Conservation (phyloP, 2,113 vertebrate genomes). For the Equus quagga region DNA sequence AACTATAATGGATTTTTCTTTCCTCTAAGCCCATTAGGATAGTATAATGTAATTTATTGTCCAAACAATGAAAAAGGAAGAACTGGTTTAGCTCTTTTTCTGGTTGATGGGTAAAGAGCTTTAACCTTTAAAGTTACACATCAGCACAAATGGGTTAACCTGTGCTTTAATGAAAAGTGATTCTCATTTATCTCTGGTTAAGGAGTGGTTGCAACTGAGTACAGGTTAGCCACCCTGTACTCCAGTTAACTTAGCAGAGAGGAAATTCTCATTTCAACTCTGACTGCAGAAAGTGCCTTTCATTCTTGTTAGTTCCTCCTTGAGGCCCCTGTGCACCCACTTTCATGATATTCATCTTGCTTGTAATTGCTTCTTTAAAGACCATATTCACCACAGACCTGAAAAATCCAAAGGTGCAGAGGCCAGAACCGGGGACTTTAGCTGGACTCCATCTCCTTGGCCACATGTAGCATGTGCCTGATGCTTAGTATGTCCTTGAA, state of each 20-base stretch:
- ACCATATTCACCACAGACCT: neutral
- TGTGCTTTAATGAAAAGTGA: neutral
- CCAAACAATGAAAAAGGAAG: conserved; percentile 1
- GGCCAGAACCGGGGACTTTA: neutral
- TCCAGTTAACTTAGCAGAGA: neutral
- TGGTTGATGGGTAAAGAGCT: neutral
- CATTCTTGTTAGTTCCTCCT: neutral
- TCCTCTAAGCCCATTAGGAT: neutral
- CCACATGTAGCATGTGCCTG: neutral
- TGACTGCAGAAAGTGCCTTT: neutral
- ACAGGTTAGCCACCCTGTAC: neutral
- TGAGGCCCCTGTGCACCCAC: neutral
- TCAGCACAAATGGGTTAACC: neutral
- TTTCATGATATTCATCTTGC: neutral
- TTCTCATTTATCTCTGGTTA: conserved; percentile 9
- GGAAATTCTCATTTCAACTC: neutral
- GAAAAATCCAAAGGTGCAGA: neutral
- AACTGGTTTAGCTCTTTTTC: neutral
- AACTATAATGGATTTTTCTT: neutral
- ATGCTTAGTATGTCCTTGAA: neutral
- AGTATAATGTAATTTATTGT: conserved; percentile 35
- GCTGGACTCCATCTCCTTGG: neutral
- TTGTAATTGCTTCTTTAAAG: conserved; percentile 7
- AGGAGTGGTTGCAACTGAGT: neutral
- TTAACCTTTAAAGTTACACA: neutral